phyloP scores from a whole-genome alignment of 2,113 vertebrate genomes.

The Octodon degus region DNA sequence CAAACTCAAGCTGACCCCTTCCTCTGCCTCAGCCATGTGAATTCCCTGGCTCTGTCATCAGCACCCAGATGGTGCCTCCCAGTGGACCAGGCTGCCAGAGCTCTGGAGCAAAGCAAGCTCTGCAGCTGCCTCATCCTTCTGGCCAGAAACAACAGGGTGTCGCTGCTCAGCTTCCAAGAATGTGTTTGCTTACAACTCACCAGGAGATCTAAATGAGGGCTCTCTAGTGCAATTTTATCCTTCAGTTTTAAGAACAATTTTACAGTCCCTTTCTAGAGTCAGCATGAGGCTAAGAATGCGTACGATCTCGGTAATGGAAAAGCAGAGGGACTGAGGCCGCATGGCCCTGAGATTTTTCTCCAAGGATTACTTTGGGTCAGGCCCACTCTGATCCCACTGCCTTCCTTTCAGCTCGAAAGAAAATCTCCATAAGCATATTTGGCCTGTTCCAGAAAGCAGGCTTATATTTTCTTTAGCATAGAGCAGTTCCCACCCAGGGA shows the following conservation, averaged over 20 bases:
- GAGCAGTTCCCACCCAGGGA: neutral
- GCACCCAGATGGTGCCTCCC: neutral
- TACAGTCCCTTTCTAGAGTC: slow-evolving; percentile 28
- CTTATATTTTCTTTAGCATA: neutral
- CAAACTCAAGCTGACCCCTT: rapidly evolving
- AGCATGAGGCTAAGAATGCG: slow-evolving; percentile 43
- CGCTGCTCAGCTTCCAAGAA: neutral
- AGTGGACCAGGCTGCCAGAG: neutral
- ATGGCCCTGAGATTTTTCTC: neutral
- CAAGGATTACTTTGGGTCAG: neutral
- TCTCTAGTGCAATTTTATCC: slow-evolving; percentile 66
- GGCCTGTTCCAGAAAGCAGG: neutral
- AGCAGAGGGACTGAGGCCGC: neutral
- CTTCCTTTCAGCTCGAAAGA: neutral
- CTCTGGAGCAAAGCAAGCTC: neutral
- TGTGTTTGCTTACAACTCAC: slow-evolving; percentile 48
- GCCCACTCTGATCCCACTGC: neutral
- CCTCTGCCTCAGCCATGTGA: rapidly evolving
- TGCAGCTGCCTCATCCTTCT: neutral
- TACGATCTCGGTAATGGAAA: slow-evolving; percentile 23
- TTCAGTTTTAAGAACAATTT: slow-evolving; percentile 61
- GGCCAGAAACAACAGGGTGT: slow-evolving; percentile 18
- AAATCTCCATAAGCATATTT: neutral
- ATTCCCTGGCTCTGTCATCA: neutral
- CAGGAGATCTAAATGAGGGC: slow-evolving; percentile 63